Conservation (phyloP, 1,140 invertebrate species). For the Ceratina calcarata region DNA sequence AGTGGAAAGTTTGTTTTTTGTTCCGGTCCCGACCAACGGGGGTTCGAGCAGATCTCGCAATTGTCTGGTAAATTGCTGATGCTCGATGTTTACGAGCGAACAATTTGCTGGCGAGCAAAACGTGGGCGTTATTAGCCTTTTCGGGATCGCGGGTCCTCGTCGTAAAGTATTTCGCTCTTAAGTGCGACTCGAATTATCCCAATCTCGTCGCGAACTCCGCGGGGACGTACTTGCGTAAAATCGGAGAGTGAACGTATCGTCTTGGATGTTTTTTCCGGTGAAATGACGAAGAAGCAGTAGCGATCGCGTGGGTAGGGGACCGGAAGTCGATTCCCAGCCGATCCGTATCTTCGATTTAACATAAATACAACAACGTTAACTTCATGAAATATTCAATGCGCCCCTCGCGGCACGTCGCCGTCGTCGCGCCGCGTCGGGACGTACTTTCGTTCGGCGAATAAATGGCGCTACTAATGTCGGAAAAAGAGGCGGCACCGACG, state of each 20-base stretch:
- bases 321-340: constrained; percentile 7
- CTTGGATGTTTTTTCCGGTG: background rate
- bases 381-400: constrained; percentile 58
- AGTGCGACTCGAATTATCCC: too few relatives aligned
- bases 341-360: constrained; percentile 47
- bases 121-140: too few relatives aligned
- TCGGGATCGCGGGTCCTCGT: too few relatives aligned
- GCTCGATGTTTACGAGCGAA: constrained; percentile 30
- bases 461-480: constrained; percentile 51
- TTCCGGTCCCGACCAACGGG: background rate
- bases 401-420: background rate
- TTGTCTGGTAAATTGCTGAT: constrained; percentile 16
- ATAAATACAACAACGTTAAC: constrained; percentile 59
- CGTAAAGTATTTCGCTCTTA: too few relatives aligned
- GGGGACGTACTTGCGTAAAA: too few relatives aligned
- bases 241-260: too few relatives aligned
- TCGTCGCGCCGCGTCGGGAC: constrained; percentile 12
- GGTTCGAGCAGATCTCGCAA: constrained; percentile 10
- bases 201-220: too few relatives aligned
- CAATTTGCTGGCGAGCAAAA: constrained; percentile 5
- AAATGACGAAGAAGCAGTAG: background rate
- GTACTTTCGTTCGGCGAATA: constrained; percentile 42
- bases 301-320: background rate
- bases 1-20: constrained; percentile 35
- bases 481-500: constrained; percentile 11